phyloP scores from a whole-genome alignment of 2,888 invertebrate genomes.

The Himalopsyche japonica region DNA sequence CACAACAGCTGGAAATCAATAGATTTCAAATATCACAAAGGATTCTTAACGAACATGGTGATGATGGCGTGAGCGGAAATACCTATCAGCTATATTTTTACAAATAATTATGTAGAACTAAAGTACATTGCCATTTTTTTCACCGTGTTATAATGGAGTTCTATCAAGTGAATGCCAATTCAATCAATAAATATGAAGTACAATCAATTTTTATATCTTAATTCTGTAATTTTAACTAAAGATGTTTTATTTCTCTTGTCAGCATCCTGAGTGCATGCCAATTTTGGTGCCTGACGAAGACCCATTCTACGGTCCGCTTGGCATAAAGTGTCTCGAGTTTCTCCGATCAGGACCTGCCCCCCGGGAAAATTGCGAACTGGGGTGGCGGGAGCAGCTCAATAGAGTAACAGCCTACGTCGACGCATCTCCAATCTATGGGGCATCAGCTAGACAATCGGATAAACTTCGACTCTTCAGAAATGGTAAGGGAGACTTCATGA shows the following conservation, averaged over 20 bases:
- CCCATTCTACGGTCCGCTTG: constrained; percentile 71
- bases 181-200: no score
- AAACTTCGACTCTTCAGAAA: constrained; percentile 75
- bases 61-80: no score
- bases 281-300: constrained; percentile 75
- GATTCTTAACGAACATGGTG: no score
- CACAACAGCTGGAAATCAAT: no score
- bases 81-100: no score
- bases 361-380: constrained; percentile 76
- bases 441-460: constrained; percentile 72
- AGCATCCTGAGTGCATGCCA: constrained; percentile 86
- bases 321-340: constrained; percentile 80
- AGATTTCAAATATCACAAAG: no score
- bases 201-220: no score
- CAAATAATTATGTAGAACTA: no score
- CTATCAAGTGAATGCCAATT: no score
- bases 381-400: constrained; percentile 84
- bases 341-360: constrained; percentile 81
- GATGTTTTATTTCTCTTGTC: constrained; percentile 32
- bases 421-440: constrained; percentile 81
- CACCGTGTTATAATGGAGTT: no score
- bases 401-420: constrained; percentile 82
- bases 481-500: constrained; percentile 55
- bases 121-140: no score
- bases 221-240: no score